A percentile compares a stretch with the other conserved stretches of the same genome.
Evolutionary conservation across 2,797 vertebrate genomes (phyloP).

Genomic region (Mustela erminea): DNA sequence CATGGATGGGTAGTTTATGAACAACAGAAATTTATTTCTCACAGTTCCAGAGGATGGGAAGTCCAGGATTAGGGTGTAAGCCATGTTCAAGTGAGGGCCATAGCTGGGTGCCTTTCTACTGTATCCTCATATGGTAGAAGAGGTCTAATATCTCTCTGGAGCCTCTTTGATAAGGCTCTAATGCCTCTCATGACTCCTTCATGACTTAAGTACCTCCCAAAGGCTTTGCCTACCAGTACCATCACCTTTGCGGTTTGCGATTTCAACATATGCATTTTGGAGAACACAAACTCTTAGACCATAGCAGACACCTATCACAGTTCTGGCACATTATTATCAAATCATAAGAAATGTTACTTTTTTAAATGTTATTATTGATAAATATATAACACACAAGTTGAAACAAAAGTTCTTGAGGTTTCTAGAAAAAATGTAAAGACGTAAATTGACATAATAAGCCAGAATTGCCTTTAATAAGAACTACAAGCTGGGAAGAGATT

Average conservation of each 20-base stretch:
- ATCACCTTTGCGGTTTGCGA: neutral
- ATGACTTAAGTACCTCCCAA: neutral
- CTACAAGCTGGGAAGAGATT: neutral
- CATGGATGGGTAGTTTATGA: neutral
- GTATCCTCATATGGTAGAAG: too few species aligned
- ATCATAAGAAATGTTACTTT: neutral
- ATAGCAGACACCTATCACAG: neutral
- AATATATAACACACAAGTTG: neutral
- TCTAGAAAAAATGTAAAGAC: neutral
- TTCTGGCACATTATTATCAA: neutral
- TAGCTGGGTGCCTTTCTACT: neutral
- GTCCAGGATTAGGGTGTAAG: neutral
- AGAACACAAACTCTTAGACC: neutral
- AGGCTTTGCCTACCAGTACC: neutral
- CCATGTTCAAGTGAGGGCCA: neutral
- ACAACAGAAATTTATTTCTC: neutral
- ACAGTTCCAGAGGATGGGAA: neutral
- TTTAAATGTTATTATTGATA: neutral
- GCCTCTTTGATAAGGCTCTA: neutral
- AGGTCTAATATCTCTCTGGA: neutral
- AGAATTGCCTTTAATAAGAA: neutral
- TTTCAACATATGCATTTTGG: neutral
- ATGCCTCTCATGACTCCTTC: neutral
- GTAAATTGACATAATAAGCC: neutral
- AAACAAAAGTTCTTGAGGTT: neutral